Base-by-base conservation (phyloP, 2,113 vertebrate genomes). In the Indicator indicator region DNA sequence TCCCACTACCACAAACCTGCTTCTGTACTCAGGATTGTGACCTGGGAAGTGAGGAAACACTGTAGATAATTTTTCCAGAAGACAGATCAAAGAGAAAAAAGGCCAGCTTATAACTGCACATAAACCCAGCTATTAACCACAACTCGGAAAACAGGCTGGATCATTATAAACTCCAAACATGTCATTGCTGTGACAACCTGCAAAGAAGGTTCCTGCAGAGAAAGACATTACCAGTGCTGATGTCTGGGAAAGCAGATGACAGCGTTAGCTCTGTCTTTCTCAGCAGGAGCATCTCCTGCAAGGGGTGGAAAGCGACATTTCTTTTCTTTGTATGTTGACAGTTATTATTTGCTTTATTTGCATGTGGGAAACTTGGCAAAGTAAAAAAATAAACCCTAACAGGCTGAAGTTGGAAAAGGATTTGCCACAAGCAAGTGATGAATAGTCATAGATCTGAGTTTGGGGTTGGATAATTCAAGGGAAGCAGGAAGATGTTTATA, bases 371-470 rank as follows among this genome's bases (percentile, higher is more conserved):
- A 11, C 19, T 92, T 26, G 33, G 38, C 68, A 42, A 87, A 50
- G 16, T 36, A 1, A 26, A 52, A 36, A 62, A 65, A 52, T 27
- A 16, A 32, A 33, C 9, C 11, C 7, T 23, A 55, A 68, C 12
- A 4, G 69, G 58, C 44, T 54, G 70, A 71, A 46, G 48, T 56
- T 72, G 70, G 78, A 26, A 59, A 76, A 92, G 78, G 86, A 87
- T 92, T 89, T 93, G 90, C 93, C 65, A 75, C 67, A 33, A 92
- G 93, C 50, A 58, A 85, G 67, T 1, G 80, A 83, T 74, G 82
- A 90, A 69, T 55, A 84, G 33, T 63, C 52, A 42, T 18, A 84
- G 86, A 85, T 73, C 3, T 42, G 65, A 62, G 93, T 76, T 94
- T 72, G 40, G 92, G 50, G 81, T 11, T 81, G 91, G 62, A 81